Evolutionary conservation across 2,888 invertebrate species (phyloP).

Genomic region (Esperia sulphurella): DNA sequence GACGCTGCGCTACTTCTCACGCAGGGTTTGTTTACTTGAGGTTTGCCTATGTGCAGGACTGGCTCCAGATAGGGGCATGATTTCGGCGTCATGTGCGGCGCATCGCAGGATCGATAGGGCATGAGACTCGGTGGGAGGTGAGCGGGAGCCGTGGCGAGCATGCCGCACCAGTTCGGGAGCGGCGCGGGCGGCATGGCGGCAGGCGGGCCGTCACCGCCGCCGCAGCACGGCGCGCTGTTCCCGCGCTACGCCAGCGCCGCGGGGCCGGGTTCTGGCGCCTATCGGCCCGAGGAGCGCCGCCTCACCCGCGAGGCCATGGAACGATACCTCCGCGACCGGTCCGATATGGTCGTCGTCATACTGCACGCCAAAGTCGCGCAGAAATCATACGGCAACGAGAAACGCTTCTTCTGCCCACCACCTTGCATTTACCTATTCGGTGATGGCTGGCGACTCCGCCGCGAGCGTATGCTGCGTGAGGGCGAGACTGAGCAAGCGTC

Average conservation of each 20-base stretch:
- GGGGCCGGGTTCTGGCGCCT: conserved; percentile 79
- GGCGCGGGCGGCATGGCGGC: conserved; percentile 84
- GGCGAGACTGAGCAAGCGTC: conserved; percentile 94
- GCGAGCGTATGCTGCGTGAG: conserved; percentile 94
- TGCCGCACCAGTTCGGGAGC: conserved; percentile 91
- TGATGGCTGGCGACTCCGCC: conserved; percentile 98
- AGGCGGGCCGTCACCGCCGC: conserved; percentile 87
- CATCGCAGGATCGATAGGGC: conserved; percentile 22
- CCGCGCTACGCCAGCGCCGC: conserved; percentile 81
- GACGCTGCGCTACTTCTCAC: conserved; percentile 29
- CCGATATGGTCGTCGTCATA: conserved; percentile 97
- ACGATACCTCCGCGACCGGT: conserved; percentile 94
- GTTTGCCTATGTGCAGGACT: conserved; percentile 12
- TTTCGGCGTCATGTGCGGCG: conserved; percentile 25
- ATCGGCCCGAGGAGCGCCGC: conserved; percentile 89
- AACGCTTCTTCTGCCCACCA: conserved; percentile 99
- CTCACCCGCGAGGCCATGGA: conserved; percentile 97
- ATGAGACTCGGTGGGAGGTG: conserved; percentile 58
- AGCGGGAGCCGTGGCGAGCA: conserved; percentile 77
- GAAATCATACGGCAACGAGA: conserved; percentile 99
- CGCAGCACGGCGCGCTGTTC: conserved; percentile 78
- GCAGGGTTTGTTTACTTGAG: conserved; percentile 19
- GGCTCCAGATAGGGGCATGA: conserved; percentile 32
- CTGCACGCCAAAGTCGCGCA: conserved; percentile 99
- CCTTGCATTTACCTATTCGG: conserved; percentile 99